phyloP scores from a whole-genome alignment of 1,140 invertebrate species.

The Spodoptera litura region DNA sequence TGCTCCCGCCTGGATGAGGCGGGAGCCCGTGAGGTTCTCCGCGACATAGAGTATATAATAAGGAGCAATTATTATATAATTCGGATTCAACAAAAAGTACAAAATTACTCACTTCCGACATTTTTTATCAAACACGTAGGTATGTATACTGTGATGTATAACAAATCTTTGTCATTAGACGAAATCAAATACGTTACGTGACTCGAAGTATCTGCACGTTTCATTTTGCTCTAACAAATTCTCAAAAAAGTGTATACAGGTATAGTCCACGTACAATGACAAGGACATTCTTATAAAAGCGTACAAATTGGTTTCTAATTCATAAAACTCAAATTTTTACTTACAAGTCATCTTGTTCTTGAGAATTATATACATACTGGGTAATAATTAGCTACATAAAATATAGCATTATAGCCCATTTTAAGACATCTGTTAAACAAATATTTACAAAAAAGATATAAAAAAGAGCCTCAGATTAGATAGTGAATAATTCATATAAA shows the following conservation, averaged over 20 bases:
- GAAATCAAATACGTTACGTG: constrained; percentile 40
- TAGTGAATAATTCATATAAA: too few species aligned
- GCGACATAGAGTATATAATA: too few species aligned
- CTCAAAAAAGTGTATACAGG: neutral
- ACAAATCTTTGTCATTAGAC: constrained; percentile 27
- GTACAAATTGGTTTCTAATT: constrained; percentile 14
- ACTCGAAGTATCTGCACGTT: constrained; percentile 5
- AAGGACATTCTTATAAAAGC: constrained; percentile 11
- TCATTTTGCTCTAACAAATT: neutral
- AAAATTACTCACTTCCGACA: neutral
- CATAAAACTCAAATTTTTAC: neutral
- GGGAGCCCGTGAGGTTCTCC: too few species aligned
- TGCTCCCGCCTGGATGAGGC: too few species aligned
- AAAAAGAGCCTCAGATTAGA: too few species aligned
- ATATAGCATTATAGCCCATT: too few species aligned
- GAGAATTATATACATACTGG: too few species aligned
- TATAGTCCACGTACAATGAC: constrained; percentile 19
- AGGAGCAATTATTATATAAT: too few species aligned
- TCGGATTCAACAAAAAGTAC: too few species aligned
- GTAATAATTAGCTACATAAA: too few species aligned
- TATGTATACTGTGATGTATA: neutral
- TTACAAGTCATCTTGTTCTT: neutral
- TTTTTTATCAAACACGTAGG: neutral
- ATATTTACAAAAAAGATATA: too few species aligned
- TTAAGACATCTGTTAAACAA: too few species aligned